Conservation (phyloP, 2,113 vertebrate genomes). For the Gobius niger region DNA sequence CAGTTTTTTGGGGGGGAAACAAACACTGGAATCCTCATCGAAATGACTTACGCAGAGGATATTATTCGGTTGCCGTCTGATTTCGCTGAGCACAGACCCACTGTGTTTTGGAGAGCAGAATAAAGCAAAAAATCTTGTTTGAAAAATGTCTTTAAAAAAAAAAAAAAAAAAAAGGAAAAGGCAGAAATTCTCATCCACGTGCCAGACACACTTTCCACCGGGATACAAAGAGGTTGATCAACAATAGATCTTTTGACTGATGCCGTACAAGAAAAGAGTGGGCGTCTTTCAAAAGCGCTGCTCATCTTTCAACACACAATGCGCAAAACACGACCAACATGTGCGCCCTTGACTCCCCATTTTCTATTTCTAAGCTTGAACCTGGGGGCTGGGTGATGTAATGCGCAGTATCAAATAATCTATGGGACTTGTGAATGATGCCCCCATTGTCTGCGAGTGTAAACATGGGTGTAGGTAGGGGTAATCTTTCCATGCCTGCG, state of each 20-base stretch:
- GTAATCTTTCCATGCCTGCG: constrained; percentile 44
- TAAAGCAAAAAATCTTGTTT: no score
- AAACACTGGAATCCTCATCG: no score
- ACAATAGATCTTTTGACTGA: constrained; percentile 58
- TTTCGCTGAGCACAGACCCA: no score
- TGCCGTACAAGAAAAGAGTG: constrained; percentile 36
- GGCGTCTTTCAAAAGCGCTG: constrained; percentile 41
- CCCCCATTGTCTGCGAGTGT: constrained; percentile 50
- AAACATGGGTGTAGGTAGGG: constrained; percentile 49
- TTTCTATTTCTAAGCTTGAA: constrained; percentile 4
- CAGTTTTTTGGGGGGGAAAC: no score
- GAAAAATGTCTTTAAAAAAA: no score
- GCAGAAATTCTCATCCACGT: constrained; percentile 16
- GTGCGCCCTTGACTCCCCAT: constrained; percentile 18
- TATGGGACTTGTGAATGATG: constrained; percentile 37
- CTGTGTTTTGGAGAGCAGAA: no score
- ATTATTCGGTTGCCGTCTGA: no score
- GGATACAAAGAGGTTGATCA: constrained; percentile 45
- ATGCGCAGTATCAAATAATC: constrained; percentile 38
- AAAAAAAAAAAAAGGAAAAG: no score
- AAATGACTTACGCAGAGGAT: no score
- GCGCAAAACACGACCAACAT: constrained; percentile 44
- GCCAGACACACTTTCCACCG: constrained; percentile 10
- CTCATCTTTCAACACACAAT: constrained; percentile 57
- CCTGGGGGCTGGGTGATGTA: constrained; percentile 40